Base-by-base conservation (phyloP, 2,888 invertebrate genomes). In the Hydrotaea cyrtoneurina region DNA sequence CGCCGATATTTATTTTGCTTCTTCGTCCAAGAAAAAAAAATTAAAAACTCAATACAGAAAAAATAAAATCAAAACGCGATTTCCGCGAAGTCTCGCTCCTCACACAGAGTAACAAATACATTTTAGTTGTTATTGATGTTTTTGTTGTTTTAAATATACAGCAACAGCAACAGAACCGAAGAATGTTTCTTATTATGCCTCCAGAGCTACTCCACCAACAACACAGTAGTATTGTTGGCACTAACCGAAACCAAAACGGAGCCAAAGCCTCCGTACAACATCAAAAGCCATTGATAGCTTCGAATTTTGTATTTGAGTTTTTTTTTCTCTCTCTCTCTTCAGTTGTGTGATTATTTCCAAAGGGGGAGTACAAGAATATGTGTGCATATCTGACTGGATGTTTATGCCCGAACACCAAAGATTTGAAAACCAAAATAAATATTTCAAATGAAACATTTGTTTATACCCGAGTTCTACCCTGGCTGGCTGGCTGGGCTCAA, bases 401-500 rank as follows among this genome's bases (percentile, higher is more conserved):
- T 50, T 1, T 50, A 13, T n/a, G 4, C 3, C n/a, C n/a, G 50
- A 50, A 50, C 13, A 50, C 50, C 21, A 55, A 55, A 55, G 55
- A 55, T 55, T 55, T 55, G 55, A 55, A 55, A 55, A 21, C 55
- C 31, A 31, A 21, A 55, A 55, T 55, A 55, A 55, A 59, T 31
- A 31, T 59, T 59, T 59, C 59, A 59, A 59, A 59, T 59, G 59
- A 59, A 59, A 59, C 59, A 59, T 59, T 59, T 59, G 59, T 59
- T 23, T 59, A 59, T 59, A 15, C 59, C 2, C 11, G 8, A 4
- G 31, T 31, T 4, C 31, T 21, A 5, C 19, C 19, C 39, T 13
- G 39, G 11, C 39, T 39, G 10, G 31, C 31, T 4, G 31, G 31
- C 31, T 31, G 7, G n/a, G n/a, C 39, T 10, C 39, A 3, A 39